These are phyloP conservation scores for Lucilia sericata DNA, from an alignment of 1,140 invertebrate species.

Conservation along the genomic window DNA sequence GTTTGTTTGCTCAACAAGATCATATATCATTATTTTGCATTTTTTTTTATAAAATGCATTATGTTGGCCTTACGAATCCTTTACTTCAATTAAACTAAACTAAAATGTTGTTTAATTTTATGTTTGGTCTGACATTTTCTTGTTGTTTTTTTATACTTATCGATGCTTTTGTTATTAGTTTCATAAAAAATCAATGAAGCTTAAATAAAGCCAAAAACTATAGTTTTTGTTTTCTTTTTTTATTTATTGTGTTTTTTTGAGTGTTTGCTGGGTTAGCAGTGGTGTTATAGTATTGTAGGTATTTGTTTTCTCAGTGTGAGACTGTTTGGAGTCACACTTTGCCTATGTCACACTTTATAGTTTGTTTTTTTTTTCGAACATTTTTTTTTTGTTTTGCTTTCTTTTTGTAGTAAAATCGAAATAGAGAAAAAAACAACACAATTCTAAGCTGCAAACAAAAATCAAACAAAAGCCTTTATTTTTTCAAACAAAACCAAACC, in stretches of 20 bases:
- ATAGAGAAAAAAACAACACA: neutral
- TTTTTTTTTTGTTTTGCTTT: slow-evolving; percentile 2
- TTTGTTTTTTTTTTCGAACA: too few relatives aligned
- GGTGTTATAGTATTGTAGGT: too few relatives aligned
- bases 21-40: slow-evolving; percentile 18
- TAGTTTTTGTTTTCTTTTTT: neutral
- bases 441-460: neutral
- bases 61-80: neutral
- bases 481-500: slow-evolving; percentile 8
- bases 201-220: slow-evolving; percentile 22
- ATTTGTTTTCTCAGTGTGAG: neutral
- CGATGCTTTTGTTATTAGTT: too few relatives aligned
- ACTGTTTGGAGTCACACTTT: slow-evolving; percentile 42
- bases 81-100: neutral
- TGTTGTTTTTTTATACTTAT: neutral
- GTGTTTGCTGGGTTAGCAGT: neutral
- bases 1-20: slow-evolving; percentile 31
- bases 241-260: neutral
- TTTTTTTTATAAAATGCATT: neutral
- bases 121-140: neutral
- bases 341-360: slow-evolving; percentile 37
- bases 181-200: slow-evolving; percentile 40
- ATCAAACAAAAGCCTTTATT: slow-evolving; percentile 40
- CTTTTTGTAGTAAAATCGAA: neutral
- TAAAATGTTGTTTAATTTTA: neutral